Percentiles rank a stretch among this genome's conserved stretches.
phyloP scores from a whole-genome alignment of 2,113 vertebrate genomes.

The Gracilinanus agilis region DNA sequence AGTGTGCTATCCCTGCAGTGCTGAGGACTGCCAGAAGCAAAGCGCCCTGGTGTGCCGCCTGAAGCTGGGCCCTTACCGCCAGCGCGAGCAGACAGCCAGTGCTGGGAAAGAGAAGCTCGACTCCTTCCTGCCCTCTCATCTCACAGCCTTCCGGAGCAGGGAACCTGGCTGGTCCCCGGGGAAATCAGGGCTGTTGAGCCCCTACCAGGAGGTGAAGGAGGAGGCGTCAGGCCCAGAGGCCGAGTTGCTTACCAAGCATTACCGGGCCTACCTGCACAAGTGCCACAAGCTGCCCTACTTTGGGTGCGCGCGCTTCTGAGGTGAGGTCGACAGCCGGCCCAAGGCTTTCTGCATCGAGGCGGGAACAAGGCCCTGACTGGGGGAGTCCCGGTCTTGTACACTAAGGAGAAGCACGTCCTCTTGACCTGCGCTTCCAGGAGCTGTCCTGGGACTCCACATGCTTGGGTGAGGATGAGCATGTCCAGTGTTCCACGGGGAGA shows the following conservation, averaged over 20 bases:
- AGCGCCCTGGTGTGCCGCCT: constrained; percentile 90
- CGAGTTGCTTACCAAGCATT: constrained; percentile 75
- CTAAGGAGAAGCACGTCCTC: too few relatives aligned
- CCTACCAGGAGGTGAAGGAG: constrained; percentile 81
- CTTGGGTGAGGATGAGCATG: constrained; percentile 91
- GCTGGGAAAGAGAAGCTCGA: constrained; percentile 87
- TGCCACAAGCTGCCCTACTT: constrained; percentile 93
- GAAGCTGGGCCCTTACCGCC: constrained; percentile 87
- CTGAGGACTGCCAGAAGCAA: constrained; percentile 88
- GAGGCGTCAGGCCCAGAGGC: constrained; percentile 40
- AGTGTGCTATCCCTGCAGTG: constrained; percentile 90
- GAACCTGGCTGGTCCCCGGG: too few relatives aligned
- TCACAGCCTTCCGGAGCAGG: too few relatives aligned
- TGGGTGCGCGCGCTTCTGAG: constrained; percentile 92
- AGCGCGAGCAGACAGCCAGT: constrained; percentile 79
- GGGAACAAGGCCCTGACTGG: constrained; percentile 91
- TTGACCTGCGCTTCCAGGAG: constrained; percentile 88
- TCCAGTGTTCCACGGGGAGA: constrained; percentile 95
- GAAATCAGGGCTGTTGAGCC: too few relatives aligned
- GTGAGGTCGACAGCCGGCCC: constrained; percentile 91
- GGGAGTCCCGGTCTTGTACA: too few relatives aligned
- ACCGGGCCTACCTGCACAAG: constrained; percentile 89
- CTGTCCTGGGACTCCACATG: constrained; percentile 94
- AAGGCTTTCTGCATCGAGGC: constrained; percentile 89
- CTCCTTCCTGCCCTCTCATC: constrained; percentile 89